Base-by-base conservation (phyloP, 2,797 vertebrate species). In the Lepus townsendii region DNA sequence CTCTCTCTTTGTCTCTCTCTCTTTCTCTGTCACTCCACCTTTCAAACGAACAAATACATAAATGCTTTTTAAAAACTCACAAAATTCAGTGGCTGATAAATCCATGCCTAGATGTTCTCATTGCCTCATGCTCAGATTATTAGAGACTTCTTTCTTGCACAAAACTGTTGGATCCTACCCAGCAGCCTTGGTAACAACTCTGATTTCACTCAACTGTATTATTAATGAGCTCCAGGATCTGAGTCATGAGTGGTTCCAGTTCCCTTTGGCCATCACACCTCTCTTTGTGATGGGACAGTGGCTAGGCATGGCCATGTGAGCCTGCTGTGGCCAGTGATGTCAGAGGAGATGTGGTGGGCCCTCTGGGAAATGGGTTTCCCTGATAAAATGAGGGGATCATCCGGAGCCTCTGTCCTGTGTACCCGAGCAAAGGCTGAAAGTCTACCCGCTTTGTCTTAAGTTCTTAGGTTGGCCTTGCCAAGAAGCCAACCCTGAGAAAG, bases 81-180 rank as follows among this genome's bases (percentile, higher is more conserved):
- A 57, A 57, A 57, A 57, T 86, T 90, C 78, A 93, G 83, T 96
- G 87, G 95, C 91, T 83, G 72, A 93, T 85, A 3, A 60, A 54
- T 86, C 16, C n/a, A 30, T 47, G 30, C 77, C 38, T 63, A 27
- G 7, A 27, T 32, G 4, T 95, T 90, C 92, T 96, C 0, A 47
- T 76, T 60, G 35, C 26, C 27, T 96, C 79, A 50, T 63, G 86
- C n/a, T 65, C 76, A 14, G 80, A 94, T 4, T 0, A 87, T 9
- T 57, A 82, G 30, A 77, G 85, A 79, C n/a, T 50, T 0, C 24
- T 79, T 85, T 94, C 90, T 76, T 78, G 7, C 68, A 32, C 0
- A 27, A 88, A 77, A 57, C 14, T 52, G 7, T 77, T 73, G n/a
- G 73, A 54, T 19, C 4, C 63, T 68, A 19, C 35, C 20, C 84